These are phyloP conservation scores for Drosophila mercatorum DNA, from an alignment of 2,888 invertebrate genomes.

Conservation along the genomic window DNA sequence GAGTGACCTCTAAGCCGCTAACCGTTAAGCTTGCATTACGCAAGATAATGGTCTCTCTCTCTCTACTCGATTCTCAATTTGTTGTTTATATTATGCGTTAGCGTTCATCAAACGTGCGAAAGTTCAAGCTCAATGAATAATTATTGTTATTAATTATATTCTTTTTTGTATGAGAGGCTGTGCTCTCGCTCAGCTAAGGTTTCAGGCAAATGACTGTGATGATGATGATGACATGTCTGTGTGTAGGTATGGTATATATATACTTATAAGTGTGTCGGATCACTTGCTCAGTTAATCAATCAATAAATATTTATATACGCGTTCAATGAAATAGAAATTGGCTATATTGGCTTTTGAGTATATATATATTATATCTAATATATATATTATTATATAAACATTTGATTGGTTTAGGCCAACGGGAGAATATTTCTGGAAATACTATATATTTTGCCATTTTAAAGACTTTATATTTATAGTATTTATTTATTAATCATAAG, in stretches of 20 bases:
- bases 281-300: too few species aligned
- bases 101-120: constrained; percentile 1
- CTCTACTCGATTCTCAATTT: constrained; percentile 6
- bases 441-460: too few species aligned
- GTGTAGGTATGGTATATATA: background rate
- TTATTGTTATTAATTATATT: constrained; percentile 2
- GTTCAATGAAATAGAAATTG: background rate
- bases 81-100: constrained; percentile 8
- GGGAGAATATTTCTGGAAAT: too few species aligned
- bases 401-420: too few species aligned
- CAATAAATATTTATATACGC: background rate
- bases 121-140: constrained; percentile 6
- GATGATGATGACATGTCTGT: too few species aligned
- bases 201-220: background rate
- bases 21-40: constrained; percentile 51
- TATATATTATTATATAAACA: too few species aligned
- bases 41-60: background rate
- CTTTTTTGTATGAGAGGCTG: background rate
- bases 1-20: constrained; percentile 59
- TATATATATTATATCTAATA: too few species aligned
- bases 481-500: too few species aligned
- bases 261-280: too few species aligned
- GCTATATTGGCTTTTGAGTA: background rate
- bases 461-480: too few species aligned
- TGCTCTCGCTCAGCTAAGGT: background rate